Conservation (phyloP, 2,113 vertebrate genomes). For the Sinocyclocheilus anophthalmus region DNA sequence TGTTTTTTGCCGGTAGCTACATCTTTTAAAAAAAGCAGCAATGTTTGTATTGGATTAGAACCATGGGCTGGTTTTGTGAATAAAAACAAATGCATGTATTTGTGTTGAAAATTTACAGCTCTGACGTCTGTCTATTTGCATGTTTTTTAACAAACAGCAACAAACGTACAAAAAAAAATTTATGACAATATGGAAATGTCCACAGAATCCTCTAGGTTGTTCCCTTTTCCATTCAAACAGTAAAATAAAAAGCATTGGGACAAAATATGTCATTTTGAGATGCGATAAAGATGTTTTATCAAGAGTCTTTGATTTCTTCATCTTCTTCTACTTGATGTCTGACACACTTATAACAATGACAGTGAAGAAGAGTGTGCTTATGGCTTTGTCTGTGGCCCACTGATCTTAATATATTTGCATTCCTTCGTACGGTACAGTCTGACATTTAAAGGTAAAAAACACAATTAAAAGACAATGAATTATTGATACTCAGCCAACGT, state of each 20-base stretch:
- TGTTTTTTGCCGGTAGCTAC: conserved; percentile 77
- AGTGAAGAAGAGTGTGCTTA: neutral
- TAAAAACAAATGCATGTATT: conserved; percentile 99
- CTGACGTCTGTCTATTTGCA: conserved; percentile 81
- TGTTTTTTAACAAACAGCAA: conserved; percentile 65
- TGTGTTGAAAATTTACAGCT: conserved; percentile 88
- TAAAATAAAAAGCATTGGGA: conserved; percentile 51
- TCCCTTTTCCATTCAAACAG: conserved; percentile 63
- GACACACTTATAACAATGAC: neutral
- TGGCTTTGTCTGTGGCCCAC: neutral
- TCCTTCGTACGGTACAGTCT: conserved; percentile 47
- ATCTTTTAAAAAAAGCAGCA: conserved; percentile 89
- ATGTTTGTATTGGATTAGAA: conserved; percentile 99
- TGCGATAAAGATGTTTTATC: conserved; percentile 59
- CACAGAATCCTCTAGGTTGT: conserved; percentile 55
- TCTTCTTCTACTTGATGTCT: conserved; percentile 27
- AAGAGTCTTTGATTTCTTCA: conserved; percentile 58
- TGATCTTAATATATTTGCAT: conserved; percentile 39
- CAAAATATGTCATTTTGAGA: conserved; percentile 59
- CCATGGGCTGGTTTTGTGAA: conserved; percentile 99
- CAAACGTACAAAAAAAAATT: conserved; percentile 49
- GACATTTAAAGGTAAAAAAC: conserved; percentile 65
- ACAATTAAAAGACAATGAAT: conserved; percentile 63
- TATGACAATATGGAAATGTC: conserved; percentile 56
- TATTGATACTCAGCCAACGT: conserved; percentile 55